A percentile compares a stretch with the other conserved stretches of the same genome.
Conservation (phyloP, 2,113 vertebrate species). For the Pelodiscus sinensis region DNA sequence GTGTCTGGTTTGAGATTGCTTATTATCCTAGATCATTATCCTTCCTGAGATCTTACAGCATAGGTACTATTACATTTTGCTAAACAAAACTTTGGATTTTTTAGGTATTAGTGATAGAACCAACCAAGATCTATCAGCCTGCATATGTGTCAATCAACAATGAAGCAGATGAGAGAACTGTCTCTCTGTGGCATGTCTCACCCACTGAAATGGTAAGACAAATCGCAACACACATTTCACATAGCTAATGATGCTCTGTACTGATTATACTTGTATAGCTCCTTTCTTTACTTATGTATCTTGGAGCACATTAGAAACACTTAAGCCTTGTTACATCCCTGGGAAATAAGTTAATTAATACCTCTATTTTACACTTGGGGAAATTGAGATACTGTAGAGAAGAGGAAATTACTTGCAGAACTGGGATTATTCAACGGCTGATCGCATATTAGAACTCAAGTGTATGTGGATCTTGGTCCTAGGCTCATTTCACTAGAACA, state of each 20-base stretch:
- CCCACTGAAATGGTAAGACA: slow-evolving; percentile 87
- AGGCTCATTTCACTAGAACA: neutral
- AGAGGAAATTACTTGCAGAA: neutral
- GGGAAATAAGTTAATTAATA: neutral
- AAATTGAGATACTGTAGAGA: neutral
- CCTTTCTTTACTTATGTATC: neutral
- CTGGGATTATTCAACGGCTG: neutral
- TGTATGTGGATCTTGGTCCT: neutral
- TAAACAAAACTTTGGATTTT: slow-evolving; percentile 24
- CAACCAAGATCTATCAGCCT: slow-evolving; percentile 92
- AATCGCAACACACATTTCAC: neutral
- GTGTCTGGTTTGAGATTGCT: neutral
- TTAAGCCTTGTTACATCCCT: neutral
- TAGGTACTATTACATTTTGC: neutral
- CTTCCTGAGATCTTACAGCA: neutral
- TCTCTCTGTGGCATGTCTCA: slow-evolving; percentile 94
- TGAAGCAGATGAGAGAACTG: slow-evolving; percentile 91
- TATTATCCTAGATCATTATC: neutral
- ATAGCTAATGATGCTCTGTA: neutral
- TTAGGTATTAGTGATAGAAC: slow-evolving; percentile 94
- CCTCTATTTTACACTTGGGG: neutral
- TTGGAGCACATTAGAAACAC: neutral
- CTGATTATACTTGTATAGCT: neutral
- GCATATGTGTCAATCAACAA: slow-evolving; percentile 94
- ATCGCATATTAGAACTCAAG: neutral